Base-by-base conservation (phyloP, 2,797 vertebrate species). In the Bradypodion pumilum region DNA sequence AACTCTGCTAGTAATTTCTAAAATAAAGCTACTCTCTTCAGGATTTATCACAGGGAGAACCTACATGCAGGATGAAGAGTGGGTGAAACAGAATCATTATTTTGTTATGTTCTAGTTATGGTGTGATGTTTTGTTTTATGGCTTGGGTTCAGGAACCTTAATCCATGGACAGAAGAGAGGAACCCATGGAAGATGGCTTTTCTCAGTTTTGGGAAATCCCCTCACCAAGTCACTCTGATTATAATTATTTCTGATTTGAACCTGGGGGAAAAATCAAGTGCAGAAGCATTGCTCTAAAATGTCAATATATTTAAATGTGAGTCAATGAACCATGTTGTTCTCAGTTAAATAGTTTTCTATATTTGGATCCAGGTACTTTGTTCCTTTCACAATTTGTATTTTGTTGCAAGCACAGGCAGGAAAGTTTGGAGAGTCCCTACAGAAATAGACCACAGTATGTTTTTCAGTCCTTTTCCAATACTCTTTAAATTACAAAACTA, bases 231-330 rank as follows among this genome's bases (percentile, higher is more conserved):
- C 42, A 49, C 35, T 59, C 46, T 59, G 12, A 66, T 40, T 70
- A 6, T 80, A 78, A 65, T 78, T 49, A 25, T 46, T 56, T 21
- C 52, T 56, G 59, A 70, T 42, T 78, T 66, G 42, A 70, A 70
- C 25, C 35, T 70, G 46, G 59, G 70, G 70, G 70, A 70, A 69
- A 35, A 69, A 40, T 37, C 63, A 68, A 68, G 44, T 80, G 65
- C 46, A 46, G 66, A 80, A 80, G 69, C 69, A 56, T 69, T 70
- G 29, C 46, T 69, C 32, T 80, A 25, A 40, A 69, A 80, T 70
- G 49, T 70, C 79, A 59, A 40, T 70, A n/a, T 69, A 80, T 80
- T 79, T 56, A 70, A 70, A 42, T 70, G 66, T 21, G 79, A 59
- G 25, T 25, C 35, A 70, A 69, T 12, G 27, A 69, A 29, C 21